Evolutionary conservation across 2,797 vertebrate species (phyloP).

Genomic region (Pipistrellus pygmaeus): DNA sequence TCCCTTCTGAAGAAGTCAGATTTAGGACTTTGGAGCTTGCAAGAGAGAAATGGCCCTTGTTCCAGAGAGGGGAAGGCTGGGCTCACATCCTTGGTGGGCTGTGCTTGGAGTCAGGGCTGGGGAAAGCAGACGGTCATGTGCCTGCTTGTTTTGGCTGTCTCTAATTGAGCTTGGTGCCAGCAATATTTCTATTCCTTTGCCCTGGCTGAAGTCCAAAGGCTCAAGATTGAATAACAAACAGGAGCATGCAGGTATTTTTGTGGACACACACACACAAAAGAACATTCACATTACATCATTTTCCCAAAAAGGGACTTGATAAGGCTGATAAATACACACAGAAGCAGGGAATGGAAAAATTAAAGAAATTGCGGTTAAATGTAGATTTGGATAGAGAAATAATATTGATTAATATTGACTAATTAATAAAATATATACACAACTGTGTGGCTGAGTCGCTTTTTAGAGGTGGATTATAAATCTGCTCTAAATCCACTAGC

Average conservation of each 20-base stretch:
- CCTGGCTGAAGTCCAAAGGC: constrained; percentile 73
- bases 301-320: not conserved
- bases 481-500: not conserved
- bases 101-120: constrained; percentile 55
- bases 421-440: not conserved
- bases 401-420: not conserved
- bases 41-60: constrained; percentile 63
- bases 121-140: constrained; percentile 24
- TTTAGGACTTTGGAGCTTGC: constrained; percentile 65
- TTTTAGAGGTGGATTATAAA: not conserved
- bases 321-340: not conserved
- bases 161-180: constrained; percentile 60
- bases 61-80: constrained; percentile 67
- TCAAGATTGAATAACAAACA: constrained; percentile 46
- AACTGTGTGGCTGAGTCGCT: not conserved
- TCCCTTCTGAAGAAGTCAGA: constrained; percentile 80
- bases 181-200: constrained; percentile 68
- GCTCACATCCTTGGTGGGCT: constrained; percentile 8
- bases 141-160: constrained; percentile 76
- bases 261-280: not conserved
- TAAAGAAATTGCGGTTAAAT: not conserved
- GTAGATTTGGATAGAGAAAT: not conserved
- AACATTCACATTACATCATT: not conserved
- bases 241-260: constrained; percentile 37
- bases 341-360: not conserved